A percentile compares a stretch with the other conserved stretches of the same genome.
Conservation (phyloP, 2,113 vertebrate species). For the Turnix velox region DNA sequence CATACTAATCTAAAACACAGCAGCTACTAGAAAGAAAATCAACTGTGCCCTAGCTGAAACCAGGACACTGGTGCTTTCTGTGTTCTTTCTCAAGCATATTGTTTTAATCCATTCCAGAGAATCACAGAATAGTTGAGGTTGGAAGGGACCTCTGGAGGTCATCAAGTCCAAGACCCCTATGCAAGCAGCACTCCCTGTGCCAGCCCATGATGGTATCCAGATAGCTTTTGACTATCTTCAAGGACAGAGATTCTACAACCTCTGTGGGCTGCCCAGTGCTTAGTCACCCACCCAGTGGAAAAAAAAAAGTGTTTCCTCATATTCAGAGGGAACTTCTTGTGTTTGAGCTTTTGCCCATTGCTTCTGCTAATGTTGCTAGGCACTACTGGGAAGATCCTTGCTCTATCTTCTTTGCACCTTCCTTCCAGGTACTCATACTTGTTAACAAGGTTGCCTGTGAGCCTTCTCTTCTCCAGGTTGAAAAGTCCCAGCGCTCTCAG, state of each 20-base stretch:
- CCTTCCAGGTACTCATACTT: background rate
- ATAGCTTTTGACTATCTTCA: background rate
- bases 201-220: background rate
- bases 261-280: background rate
- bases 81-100: background rate
- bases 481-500: background rate
- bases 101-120: background rate
- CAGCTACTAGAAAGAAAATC: background rate
- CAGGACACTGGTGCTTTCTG: background rate
- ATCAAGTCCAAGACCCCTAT: background rate
- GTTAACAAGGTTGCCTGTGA: background rate
- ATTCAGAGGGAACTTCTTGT: background rate
- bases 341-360: background rate
- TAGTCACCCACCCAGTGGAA: background rate
- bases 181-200: background rate
- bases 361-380: background rate
- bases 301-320: background rate
- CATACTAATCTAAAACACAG: background rate
- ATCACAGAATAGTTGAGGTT: background rate
- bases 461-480: background rate
- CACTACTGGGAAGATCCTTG: background rate
- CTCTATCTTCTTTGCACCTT: background rate
- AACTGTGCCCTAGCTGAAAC: background rate
- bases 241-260: background rate
- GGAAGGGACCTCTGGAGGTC: background rate